phyloP scores from a whole-genome alignment of 1,140 invertebrate species.

The Drosophila eugracilis region DNA sequence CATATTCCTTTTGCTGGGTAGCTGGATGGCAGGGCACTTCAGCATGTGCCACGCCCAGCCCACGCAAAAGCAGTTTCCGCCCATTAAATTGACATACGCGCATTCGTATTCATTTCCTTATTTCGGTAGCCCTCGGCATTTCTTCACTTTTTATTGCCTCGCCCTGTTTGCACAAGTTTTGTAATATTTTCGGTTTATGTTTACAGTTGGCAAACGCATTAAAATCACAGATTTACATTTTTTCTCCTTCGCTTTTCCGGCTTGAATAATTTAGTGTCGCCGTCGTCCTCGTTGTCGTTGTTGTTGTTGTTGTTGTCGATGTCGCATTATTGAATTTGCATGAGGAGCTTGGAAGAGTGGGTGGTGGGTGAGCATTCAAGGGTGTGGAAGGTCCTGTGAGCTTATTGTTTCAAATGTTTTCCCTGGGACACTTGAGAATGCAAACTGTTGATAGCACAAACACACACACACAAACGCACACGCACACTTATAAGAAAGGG shows the following conservation, averaged over 20 bases:
- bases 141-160: constrained; percentile 63
- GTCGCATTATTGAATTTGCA: constrained; percentile 78
- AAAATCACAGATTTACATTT: constrained; percentile 84
- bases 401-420: constrained; percentile 80
- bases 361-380: not conserved
- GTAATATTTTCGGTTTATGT: constrained; percentile 83
- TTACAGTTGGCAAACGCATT: constrained; percentile 83
- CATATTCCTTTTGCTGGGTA: constrained; percentile 66
- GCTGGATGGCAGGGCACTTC: constrained; percentile 13
- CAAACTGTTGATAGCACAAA: constrained; percentile 49
- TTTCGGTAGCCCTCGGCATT: constrained; percentile 9
- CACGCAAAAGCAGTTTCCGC: constrained; percentile 68
- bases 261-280: constrained; percentile 81
- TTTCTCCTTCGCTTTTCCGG: constrained; percentile 39
- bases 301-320: constrained; percentile 33
- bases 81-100: constrained; percentile 83
- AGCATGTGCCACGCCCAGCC: constrained; percentile 31
- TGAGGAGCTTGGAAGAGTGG: constrained; percentile 7
- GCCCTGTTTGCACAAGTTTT: constrained; percentile 78
- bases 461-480: constrained; percentile 1
- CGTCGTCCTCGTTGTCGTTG: constrained; percentile 23
- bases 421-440: constrained; percentile 50
- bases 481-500: not conserved
- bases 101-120: constrained; percentile 39
- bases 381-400: constrained; percentile 36